phyloP scores from a whole-genome alignment of 2,797 vertebrate genomes.

The Todus mexicanus region DNA sequence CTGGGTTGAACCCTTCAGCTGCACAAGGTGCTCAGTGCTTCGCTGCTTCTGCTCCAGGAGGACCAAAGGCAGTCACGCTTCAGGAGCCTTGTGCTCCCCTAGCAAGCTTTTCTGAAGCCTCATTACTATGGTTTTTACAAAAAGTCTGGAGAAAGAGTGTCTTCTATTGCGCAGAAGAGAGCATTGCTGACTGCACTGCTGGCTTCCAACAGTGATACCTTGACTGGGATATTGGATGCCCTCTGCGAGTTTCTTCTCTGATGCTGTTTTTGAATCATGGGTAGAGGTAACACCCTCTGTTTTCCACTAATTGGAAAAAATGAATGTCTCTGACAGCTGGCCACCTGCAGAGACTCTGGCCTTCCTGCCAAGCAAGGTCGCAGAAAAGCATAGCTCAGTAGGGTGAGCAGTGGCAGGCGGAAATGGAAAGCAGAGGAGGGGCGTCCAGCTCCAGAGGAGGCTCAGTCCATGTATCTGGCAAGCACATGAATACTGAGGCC shows the following conservation, averaged over 20 bases:
- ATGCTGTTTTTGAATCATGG: neutral
- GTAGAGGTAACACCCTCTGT: neutral
- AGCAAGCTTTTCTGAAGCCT: neutral
- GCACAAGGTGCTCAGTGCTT: neutral
- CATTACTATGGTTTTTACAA: neutral
- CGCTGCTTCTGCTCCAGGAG: fast-evolving
- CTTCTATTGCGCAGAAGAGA: neutral
- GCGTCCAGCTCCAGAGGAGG: neutral
- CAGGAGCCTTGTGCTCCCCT: neutral
- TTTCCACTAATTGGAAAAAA: constrained; percentile 25
- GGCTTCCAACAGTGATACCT: neutral
- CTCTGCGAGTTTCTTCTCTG: neutral
- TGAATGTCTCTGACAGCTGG: neutral
- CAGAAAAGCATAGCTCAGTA: neutral
- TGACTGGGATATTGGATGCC: neutral
- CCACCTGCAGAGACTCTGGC: neutral
- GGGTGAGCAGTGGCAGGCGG: neutral
- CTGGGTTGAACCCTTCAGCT: neutral
- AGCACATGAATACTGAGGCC: neutral
- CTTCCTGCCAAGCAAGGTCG: neutral
- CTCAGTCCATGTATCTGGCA: neutral
- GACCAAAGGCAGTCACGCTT: neutral
- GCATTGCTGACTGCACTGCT: neutral
- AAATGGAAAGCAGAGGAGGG: neutral
- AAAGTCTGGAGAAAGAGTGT: neutral